A percentile compares a stretch with the other conserved stretches of the same genome.
Evolutionary conservation across 2,113 vertebrate genomes (phyloP).

Genomic region (Paedocypris sp.): DNA sequence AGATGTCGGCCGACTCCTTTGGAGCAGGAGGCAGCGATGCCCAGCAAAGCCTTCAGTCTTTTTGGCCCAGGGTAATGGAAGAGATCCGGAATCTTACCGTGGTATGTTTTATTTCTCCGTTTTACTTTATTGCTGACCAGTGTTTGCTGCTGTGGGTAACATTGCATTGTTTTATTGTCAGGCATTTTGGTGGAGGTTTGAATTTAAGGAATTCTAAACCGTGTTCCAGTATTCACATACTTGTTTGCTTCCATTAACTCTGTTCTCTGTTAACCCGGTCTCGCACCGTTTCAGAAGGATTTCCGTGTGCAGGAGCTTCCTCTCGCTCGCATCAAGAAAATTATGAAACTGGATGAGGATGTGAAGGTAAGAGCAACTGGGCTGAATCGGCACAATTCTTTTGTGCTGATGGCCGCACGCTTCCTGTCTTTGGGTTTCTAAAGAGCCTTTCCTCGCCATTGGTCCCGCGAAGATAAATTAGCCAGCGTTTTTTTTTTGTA

Average conservation of each 20-base stretch:
- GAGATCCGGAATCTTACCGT: conserved; percentile 92
- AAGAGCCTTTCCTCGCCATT: background rate
- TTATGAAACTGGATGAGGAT: conserved; percentile 98
- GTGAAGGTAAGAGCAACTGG: conserved; percentile 75
- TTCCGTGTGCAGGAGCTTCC: conserved; percentile 96
- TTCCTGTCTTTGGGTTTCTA: conserved; percentile 4
- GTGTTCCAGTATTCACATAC: too few species aligned
- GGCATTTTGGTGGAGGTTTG: too few species aligned
- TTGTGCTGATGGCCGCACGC: background rate
- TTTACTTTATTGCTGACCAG: background rate
- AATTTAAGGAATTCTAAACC: too few species aligned
- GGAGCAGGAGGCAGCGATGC: conserved; percentile 79
- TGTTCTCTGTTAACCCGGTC: background rate
- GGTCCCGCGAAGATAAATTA: background rate
- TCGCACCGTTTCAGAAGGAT: conserved; percentile 78
- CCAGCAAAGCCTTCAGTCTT: conserved; percentile 92
- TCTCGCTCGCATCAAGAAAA: conserved; percentile 96
- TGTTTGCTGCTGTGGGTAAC: too few species aligned
- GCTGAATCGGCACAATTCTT: background rate
- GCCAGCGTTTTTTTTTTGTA: background rate
- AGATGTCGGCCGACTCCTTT: conserved; percentile 86
- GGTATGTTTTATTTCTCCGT: conserved; percentile 55
- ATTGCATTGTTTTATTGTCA: too few species aligned
- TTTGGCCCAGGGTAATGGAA: conserved; percentile 97
- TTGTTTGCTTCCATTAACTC: too few species aligned